Conservation (phyloP, 1,140 invertebrate genomes). For the Cydia amplana region DNA sequence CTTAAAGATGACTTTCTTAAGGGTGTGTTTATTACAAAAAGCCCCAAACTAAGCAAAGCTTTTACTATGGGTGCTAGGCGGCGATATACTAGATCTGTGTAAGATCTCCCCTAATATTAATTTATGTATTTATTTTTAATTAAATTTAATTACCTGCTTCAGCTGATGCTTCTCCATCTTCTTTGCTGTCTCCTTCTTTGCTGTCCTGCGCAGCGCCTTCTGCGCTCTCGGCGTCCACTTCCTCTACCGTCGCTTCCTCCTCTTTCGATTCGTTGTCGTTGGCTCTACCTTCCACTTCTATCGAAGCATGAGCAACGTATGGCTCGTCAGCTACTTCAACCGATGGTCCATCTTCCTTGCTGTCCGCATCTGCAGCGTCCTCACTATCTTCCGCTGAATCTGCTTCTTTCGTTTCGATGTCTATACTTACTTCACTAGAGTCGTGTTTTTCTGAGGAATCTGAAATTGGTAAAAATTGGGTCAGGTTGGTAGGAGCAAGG, state of each 20-base stretch:
- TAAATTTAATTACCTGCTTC: conserved; percentile 52
- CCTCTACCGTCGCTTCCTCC: conserved; percentile 48
- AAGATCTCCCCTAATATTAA: too few species aligned
- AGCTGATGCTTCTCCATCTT: conserved; percentile 57
- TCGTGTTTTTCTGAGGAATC: conserved; percentile 73
- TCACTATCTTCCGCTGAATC: conserved; percentile 60
- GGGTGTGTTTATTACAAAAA: too few species aligned
- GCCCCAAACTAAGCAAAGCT: too few species aligned
- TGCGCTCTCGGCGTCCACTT: conserved; percentile 48
- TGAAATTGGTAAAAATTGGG: conserved; percentile 47
- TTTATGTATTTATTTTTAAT: too few species aligned
- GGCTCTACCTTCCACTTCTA: conserved; percentile 59
- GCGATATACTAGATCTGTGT: too few species aligned
- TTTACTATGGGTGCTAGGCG: too few species aligned
- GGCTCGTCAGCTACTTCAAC: conserved; percentile 76
- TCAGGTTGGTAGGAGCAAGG: background rate
- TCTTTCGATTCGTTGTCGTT: conserved; percentile 72
- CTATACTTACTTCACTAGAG: conserved; percentile 73
- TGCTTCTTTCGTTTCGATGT: conserved; percentile 72
- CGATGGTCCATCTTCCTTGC: conserved; percentile 62
- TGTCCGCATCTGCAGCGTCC: conserved; percentile 53
- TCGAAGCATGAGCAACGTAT: conserved; percentile 70
- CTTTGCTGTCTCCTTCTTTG: conserved; percentile 66
- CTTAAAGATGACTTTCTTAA: too few species aligned
- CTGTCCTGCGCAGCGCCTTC: conserved; percentile 58